Evolutionary conservation across 2,888 invertebrate species (phyloP).

Genomic region (Scelioninae gen. 1): DNA sequence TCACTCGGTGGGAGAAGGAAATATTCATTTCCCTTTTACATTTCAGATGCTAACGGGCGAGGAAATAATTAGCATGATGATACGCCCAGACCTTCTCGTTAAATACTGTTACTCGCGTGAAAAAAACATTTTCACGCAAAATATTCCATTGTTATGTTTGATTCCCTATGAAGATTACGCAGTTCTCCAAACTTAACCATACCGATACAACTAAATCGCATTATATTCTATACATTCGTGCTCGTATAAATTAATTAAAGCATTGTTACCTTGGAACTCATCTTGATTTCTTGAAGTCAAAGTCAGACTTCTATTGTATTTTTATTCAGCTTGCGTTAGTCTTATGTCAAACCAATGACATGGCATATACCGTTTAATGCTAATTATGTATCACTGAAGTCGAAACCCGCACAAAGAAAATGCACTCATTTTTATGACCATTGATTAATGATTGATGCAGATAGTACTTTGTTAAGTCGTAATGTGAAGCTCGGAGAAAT

Average conservation of each 20-base stretch:
- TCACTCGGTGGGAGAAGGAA: slow-evolving; percentile 66
- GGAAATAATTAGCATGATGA: slow-evolving; percentile 70
- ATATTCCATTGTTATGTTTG: slow-evolving; percentile 63
- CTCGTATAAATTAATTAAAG: slow-evolving; percentile 30
- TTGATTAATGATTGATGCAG: slow-evolving; percentile 37
- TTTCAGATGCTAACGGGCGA: slow-evolving; percentile 68
- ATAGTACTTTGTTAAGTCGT: slow-evolving; percentile 25
- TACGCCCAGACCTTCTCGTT: slow-evolving; percentile 64
- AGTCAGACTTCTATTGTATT: background rate
- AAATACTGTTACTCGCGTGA: slow-evolving; percentile 63
- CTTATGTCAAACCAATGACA: background rate
- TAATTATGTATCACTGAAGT: slow-evolving; percentile 6
- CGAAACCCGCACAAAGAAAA: background rate
- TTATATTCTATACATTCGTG: slow-evolving; percentile 14
- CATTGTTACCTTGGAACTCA: slow-evolving; percentile 29
- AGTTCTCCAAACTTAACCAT: slow-evolving; percentile 51
- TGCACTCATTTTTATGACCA: slow-evolving; percentile 3
- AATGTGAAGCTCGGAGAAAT: slow-evolving; percentile 13
- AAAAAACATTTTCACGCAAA: slow-evolving; percentile 47
- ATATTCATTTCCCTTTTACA: slow-evolving; percentile 71
- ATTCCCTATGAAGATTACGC: slow-evolving; percentile 53
- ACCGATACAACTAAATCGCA: slow-evolving; percentile 44
- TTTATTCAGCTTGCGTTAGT: background rate
- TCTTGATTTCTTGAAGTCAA: slow-evolving; percentile 26
- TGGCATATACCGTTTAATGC: background rate